Conservation (phyloP, 2,113 vertebrate genomes). For the Ia io region DNA sequence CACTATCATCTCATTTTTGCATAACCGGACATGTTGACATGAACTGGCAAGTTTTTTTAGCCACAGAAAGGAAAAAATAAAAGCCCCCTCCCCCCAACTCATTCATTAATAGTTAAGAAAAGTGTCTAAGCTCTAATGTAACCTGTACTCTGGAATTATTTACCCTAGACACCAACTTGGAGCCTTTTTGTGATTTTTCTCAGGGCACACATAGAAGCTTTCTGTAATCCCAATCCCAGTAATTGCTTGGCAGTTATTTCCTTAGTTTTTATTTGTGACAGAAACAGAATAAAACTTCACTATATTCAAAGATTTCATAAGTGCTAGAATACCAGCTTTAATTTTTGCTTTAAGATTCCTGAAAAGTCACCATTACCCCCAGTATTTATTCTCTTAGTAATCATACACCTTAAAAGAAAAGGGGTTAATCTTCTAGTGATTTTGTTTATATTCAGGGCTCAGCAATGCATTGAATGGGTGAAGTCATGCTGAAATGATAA, state of each 20-base stretch:
- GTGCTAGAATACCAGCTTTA: not conserved
- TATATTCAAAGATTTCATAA: conserved; percentile 7
- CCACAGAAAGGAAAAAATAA: conserved; percentile 52
- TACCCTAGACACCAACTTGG: not conserved
- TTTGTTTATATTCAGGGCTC: conserved; percentile 8
- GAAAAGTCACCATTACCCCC: not conserved
- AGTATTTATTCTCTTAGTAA: not conserved
- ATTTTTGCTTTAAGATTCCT: conserved; percentile 1
- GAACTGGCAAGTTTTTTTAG: conserved; percentile 33
- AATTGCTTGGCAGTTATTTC: not conserved
- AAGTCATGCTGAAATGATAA: not conserved
- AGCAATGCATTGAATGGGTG: not conserved
- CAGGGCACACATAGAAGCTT: not conserved
- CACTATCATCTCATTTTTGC: conserved; percentile 65
- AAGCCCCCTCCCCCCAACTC: not conserved
- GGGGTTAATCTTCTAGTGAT: not conserved
- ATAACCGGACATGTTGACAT: conserved; percentile 74
- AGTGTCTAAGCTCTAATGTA: not conserved
- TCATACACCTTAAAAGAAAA: not conserved
- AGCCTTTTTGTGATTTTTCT: conserved; percentile 2
- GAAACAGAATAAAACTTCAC: not conserved
- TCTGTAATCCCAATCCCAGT: not conserved
- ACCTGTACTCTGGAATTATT: conserved; percentile 2
- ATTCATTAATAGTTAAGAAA: conserved; percentile 42
- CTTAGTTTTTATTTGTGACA: conserved; percentile 3